A percentile compares a stretch with the other conserved stretches of the same genome.
Evolutionary conservation across 2,888 invertebrate genomes (phyloP).

Genomic region (Amphipoea lucens): DNA sequence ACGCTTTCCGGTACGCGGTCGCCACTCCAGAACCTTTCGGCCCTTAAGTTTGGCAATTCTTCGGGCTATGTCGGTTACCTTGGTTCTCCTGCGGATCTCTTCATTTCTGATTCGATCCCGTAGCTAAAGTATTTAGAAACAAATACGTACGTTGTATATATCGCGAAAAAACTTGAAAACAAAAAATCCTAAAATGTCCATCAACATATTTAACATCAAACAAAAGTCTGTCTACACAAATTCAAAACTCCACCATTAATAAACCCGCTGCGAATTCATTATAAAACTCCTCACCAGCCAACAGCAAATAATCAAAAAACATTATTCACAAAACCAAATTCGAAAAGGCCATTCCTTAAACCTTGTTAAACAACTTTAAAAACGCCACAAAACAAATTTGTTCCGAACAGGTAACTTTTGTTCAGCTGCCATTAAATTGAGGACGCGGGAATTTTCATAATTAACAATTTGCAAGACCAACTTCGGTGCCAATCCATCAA

Average conservation of each 20-base stretch:
- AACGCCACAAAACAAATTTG: slow-evolving; percentile 72
- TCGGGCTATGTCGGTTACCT: too few relatives aligned
- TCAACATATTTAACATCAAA: slow-evolving; percentile 5
- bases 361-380: slow-evolving; percentile 70
- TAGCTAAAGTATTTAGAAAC: not conserved
- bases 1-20: too few relatives aligned
- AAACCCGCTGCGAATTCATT: slow-evolving; percentile 42
- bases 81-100: too few relatives aligned
- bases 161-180: not conserved
- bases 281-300: slow-evolving; percentile 35
- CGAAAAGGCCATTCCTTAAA: slow-evolving; percentile 54
- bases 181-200: not conserved
- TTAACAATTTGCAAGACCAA: slow-evolving; percentile 84
- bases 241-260: slow-evolving; percentile 11
- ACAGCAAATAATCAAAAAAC: slow-evolving; percentile 56
- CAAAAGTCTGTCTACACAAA: not conserved
- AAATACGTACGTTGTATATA: not conserved
- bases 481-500: slow-evolving; percentile 85
- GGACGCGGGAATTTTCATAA: slow-evolving; percentile 81
- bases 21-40: too few relatives aligned
- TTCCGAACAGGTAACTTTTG: slow-evolving; percentile 72
- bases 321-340: slow-evolving; percentile 54
- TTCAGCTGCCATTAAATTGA: slow-evolving; percentile 70
- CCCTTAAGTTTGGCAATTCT: too few relatives aligned
- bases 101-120: too few relatives aligned